Evolutionary conservation across 2,888 invertebrate genomes (phyloP).

Genomic region (Diarsia brunnea): DNA sequence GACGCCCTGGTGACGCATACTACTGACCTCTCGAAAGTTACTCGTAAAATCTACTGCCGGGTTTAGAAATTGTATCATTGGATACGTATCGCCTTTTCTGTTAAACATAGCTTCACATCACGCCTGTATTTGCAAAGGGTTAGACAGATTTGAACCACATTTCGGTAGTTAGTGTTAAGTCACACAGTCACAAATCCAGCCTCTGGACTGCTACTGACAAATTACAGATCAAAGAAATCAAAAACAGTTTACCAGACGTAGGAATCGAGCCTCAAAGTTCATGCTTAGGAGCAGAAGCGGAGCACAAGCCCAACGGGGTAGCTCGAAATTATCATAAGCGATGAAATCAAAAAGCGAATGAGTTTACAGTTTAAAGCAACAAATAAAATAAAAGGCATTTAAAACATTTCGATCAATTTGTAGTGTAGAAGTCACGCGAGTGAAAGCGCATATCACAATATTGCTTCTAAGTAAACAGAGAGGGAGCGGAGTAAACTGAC

Average conservation of each 20-base stretch:
- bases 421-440: conserved; percentile 68
- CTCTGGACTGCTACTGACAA: not conserved
- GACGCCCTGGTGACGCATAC: conserved; percentile 51
- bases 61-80: conserved; percentile 38
- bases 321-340: not conserved
- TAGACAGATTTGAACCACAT: not conserved
- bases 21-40: conserved; percentile 63
- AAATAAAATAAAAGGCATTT: conserved; percentile 22
- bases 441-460: conserved; percentile 71
- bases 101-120: not conserved
- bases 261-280: not conserved
- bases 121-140: not conserved
- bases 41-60: conserved; percentile 28
- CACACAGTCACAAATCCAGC: too few species aligned
- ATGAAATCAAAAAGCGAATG: too few species aligned
- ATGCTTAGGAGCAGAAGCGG: not conserved
- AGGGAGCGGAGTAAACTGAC: conserved; percentile 28
- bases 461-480: conserved; percentile 46
- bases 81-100: not conserved
- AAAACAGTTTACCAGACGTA: too few species aligned
- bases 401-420: conserved; percentile 51
- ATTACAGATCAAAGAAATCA: not conserved
- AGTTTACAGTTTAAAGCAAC: conserved; percentile 3
- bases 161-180: not conserved
- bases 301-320: not conserved